Evolutionary conservation across 2,888 invertebrate genomes (phyloP), one percentile per base, ranked within the genome.

Genomic region (Diplazon laetatorius): DNA sequence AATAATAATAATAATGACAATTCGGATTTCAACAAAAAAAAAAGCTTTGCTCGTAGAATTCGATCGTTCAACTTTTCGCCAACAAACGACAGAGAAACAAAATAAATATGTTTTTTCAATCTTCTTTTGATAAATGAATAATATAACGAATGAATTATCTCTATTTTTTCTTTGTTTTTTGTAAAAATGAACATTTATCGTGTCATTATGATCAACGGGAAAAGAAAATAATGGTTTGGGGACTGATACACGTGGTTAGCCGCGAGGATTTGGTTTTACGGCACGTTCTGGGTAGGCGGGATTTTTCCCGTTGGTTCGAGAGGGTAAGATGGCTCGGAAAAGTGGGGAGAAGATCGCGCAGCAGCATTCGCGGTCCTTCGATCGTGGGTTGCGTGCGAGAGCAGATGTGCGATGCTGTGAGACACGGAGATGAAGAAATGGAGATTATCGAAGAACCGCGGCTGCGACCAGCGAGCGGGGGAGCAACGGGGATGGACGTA

Each of bases 341-440:
- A 72, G 65, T 46, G 22, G 69, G 73, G 68, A 72, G 4, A 59
- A 57, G 59, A 59, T 66, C 18, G 6, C 4, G 44, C n/a, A 20
- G 48, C 20, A 10, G 46, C n/a, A 63, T 63, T 62, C 39, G 39
- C 25, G 74, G 60, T 66, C 55, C 39, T 60, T 57, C 46, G 50
- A 59, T 46, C 71, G 63, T 77, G 74, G 77, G 74, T 77, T 66
- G 25, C 5, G n/a, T 20, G 50, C n/a, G 70, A 52, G 74, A 52
- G 74, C 77, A 77, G 76, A 74, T 76, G 77, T 74, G 65, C 65
- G 69, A 73, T 55, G 65, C 39, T 55, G 52, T 16, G 65, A 78
- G 55, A 74, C 71, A 35, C 60, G 66, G 74, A 75, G 63, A 77
- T 77, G 65, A 59, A 68, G n/a, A 63, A 65, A 14, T 63, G 75